Conservation (phyloP, 2,113 vertebrate genomes). For the Gopherus flavomarginatus region DNA sequence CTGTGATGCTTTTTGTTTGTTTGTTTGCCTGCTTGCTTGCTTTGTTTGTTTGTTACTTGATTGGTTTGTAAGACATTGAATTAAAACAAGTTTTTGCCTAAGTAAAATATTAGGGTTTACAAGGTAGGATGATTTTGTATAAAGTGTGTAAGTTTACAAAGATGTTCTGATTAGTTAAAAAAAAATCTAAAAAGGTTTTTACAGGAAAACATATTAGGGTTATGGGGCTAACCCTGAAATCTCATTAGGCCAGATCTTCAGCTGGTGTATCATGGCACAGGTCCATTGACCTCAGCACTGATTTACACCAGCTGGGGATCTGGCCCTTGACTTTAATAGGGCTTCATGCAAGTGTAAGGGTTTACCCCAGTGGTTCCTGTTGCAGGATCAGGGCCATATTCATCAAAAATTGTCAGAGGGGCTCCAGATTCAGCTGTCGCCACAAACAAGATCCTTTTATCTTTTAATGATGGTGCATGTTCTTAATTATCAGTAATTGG, state of each 20-base stretch:
- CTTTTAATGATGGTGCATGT: not conserved
- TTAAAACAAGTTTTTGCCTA: not conserved
- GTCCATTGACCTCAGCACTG: rapidly evolving
- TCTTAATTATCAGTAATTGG: not conserved
- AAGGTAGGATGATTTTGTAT: not conserved
- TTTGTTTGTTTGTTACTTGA: not conserved
- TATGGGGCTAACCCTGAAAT: not conserved
- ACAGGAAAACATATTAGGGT: not conserved
- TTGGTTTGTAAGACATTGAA: not conserved
- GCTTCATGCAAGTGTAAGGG: not conserved
- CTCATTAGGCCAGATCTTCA: not conserved
- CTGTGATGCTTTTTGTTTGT: not conserved
- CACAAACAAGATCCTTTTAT: not conserved
- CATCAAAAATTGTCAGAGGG: not conserved
- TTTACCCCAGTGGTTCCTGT: rapidly evolving
- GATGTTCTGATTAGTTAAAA: not conserved
- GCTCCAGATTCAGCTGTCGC: rapidly evolving
- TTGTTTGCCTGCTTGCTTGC: not conserved
- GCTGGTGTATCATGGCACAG: not conserved
- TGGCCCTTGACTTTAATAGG: not conserved
- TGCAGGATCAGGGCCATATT: not conserved
- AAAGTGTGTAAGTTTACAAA: not conserved
- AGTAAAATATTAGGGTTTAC: not conserved
- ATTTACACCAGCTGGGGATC: not conserved
- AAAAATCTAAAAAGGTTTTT: not conserved